Conservation (phyloP, 92 coral and sea anemone species). For the Zoanthus gigantus region DNA sequence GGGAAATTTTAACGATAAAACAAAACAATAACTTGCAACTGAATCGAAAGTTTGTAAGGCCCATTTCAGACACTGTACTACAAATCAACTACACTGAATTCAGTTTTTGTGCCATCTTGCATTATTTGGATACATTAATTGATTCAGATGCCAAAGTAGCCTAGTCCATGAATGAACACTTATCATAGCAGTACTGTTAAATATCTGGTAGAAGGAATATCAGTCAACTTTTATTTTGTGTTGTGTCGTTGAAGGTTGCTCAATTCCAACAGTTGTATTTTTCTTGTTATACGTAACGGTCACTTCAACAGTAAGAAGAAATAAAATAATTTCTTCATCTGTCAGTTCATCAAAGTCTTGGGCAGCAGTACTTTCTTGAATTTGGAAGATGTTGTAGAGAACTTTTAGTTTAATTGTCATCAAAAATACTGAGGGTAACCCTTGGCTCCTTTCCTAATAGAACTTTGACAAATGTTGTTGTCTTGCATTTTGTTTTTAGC, state of each 20-base stretch:
- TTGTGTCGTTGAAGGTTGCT: slow-evolving; percentile 29
- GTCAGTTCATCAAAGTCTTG: slow-evolving; percentile 28
- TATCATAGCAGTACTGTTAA: neutral
- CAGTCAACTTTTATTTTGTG: slow-evolving; percentile 28
- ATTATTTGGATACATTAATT: neutral
- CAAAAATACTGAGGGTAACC: slow-evolving; percentile 29
- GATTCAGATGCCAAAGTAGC: slow-evolving; percentile 8
- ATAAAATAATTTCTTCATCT: slow-evolving; percentile 42
- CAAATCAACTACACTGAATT: slow-evolving; percentile 4
- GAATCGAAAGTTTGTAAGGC: slow-evolving; percentile 17
- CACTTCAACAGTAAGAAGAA: slow-evolving; percentile 52
- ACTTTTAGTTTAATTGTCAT: slow-evolving; percentile 25
- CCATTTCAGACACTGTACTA: slow-evolving; percentile 9
- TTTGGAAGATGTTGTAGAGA: slow-evolving; percentile 11
- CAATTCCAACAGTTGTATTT: slow-evolving; percentile 27
- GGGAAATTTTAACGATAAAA: neutral
- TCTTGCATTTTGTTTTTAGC: slow-evolving; percentile 29
- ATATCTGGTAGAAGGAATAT: slow-evolving; percentile 14
- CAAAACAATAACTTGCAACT: slow-evolving; percentile 14
- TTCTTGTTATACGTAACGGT: slow-evolving; percentile 50
- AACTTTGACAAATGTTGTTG: slow-evolving; percentile 20
- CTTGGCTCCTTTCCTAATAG: slow-evolving; percentile 24
- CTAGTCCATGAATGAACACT: neutral
- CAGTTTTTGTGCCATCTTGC: slow-evolving; percentile 11
- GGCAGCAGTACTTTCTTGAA: slow-evolving; percentile 28